Evolutionary conservation across 2,113 vertebrate genomes (phyloP).

Genomic region (Paradoxurus hermaphroditus): DNA sequence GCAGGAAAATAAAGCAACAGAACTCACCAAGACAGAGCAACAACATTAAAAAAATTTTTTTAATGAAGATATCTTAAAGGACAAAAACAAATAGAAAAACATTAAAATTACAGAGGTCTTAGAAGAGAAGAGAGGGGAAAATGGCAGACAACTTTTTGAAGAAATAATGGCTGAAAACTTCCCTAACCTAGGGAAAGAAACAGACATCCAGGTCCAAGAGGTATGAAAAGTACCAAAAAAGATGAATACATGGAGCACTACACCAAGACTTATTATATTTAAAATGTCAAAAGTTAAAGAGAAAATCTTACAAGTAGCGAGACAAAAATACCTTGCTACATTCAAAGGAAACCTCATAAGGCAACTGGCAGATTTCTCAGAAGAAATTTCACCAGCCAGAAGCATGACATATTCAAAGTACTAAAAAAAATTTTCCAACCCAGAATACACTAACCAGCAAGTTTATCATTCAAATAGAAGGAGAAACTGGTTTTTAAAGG

Average conservation of each 20-base stretch:
- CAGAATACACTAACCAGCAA: not conserved
- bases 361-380: not conserved
- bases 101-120: not conserved
- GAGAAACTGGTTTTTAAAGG: not conserved
- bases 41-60: not conserved
- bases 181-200: not conserved
- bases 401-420: not conserved
- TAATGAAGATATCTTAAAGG: not conserved
- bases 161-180: not conserved
- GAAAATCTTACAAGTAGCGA: not conserved
- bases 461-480: not conserved
- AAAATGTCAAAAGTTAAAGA: not conserved
- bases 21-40: not conserved
- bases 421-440: not conserved
- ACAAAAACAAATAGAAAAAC: not conserved
- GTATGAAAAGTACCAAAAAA: not conserved
- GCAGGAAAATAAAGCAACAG: not conserved
- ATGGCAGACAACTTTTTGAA: not conserved
- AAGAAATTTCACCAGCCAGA: not conserved
- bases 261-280: not conserved
- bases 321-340: not conserved
- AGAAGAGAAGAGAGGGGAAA: not conserved
- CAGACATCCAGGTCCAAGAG: not conserved
- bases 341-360: not conserved
- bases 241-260: not conserved